Percentiles rank a stretch among this genome's conserved stretches.
phyloP scores from a whole-genome alignment of 2,797 vertebrate genomes.

The Brotula barbata region DNA sequence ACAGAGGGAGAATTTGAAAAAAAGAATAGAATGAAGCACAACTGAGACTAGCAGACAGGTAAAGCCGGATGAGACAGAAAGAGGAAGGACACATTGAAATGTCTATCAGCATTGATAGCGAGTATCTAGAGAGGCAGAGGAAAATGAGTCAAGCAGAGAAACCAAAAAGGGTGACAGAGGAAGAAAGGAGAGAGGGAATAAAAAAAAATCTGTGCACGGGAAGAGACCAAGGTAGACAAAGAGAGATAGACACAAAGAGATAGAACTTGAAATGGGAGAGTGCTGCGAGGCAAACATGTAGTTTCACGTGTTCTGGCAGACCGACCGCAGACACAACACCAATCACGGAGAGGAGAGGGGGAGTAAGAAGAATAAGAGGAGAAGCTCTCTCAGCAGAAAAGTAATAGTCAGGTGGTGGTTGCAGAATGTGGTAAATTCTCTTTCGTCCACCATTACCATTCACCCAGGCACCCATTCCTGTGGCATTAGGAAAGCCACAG shows the following conservation, averaged over 20 bases:
- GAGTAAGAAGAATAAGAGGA: not conserved
- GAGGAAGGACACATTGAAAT: constrained; percentile 13
- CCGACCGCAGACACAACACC: constrained; percentile 35
- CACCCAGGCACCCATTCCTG: constrained; percentile 46
- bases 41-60: constrained; percentile 41
- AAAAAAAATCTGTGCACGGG: not conserved
- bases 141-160: not conserved
- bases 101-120: constrained; percentile 38
- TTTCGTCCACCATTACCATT: constrained; percentile 36
- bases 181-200: not conserved
- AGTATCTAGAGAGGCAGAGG: constrained; percentile 13
- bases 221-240: constrained; percentile 40
- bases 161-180: constrained; percentile 1
- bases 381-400: constrained; percentile 22
- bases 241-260: constrained; percentile 1
- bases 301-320: constrained; percentile 39
- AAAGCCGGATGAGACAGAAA: constrained; percentile 2
- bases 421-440: constrained; percentile 48
- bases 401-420: constrained; percentile 31
- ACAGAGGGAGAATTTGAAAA: constrained; percentile 32
- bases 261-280: constrained; percentile 22
- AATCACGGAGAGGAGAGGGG: constrained; percentile 11
- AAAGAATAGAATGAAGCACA: constrained; percentile 30
- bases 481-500: constrained; percentile 49
- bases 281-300: constrained; percentile 41